Base-by-base conservation (phyloP, 2,797 vertebrate genomes). In the Rhyacichthys aspro region DNA sequence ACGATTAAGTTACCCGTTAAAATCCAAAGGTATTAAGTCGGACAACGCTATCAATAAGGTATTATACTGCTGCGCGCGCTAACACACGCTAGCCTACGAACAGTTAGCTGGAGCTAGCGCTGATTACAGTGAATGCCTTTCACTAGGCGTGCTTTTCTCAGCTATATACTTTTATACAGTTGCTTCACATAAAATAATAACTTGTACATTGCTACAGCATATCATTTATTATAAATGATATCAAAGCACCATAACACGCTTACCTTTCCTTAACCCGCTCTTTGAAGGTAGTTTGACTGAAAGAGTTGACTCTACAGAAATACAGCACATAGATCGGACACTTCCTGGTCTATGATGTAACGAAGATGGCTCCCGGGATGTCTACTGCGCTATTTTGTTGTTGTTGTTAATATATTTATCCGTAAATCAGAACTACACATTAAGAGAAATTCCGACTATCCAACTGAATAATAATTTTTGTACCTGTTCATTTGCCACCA, bases 71-170 rank as follows among this genome's bases (percentile, higher is more conserved):
- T 50, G 74, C 76, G 78, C 80, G 69, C 55, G 81, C 71, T 74
- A 75, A 49, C 17, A 50, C 41, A 47, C 70, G 61, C 66, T 82
- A 74, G 59, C 63, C 17, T 49, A 57, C 59, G 58, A 19, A 19
- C 57, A 33, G 43, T 71, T 78, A 47, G 76, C 70, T 63, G 5
- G 10, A 14, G 47, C 36, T 74, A 82, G 76, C 70, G 75, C 82
- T 86, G 83, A 86, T 76, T 86, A 84, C 83, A 88, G 60, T 68
- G 75, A 55, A 63, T 84, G 70, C 81, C 81, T 78, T 82, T 84
- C 82, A 77, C 63, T 82, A 74, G 57, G 41, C 48, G 3, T 45
- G 55, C 18, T 33, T 63, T 44, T 65, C 42, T 10, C 17, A 37
- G 12, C 12, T 42, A 34, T 2, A 1, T 0, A 23, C 5, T 16